These are phyloP conservation scores for Lutra lutra DNA, from an alignment of 2,797 vertebrate genomes.

Conservation along the genomic window DNA sequence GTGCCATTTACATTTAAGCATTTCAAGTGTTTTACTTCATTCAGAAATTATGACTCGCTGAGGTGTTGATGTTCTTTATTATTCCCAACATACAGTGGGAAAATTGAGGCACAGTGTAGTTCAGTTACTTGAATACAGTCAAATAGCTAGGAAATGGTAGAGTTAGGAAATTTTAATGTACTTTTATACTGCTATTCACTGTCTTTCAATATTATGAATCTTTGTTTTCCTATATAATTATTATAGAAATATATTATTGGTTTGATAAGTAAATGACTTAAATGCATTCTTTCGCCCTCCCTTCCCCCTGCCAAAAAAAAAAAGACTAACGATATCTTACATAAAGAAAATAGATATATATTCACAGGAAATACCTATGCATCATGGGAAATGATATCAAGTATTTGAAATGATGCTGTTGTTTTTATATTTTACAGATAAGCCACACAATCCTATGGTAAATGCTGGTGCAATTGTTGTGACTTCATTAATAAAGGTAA, in stretches of 20 bases:
- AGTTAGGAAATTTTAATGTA: not conserved
- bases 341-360: not conserved
- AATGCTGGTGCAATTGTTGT: constrained; percentile 98
- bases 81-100: not conserved
- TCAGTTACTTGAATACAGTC: not conserved
- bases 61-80: not conserved
- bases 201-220: not conserved
- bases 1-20: not conserved
- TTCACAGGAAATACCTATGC: not conserved
- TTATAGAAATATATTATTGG: not conserved
- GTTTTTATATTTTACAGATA: constrained; percentile 89
- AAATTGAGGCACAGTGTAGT: not conserved
- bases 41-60: not conserved
- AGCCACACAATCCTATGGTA: constrained; percentile 99
- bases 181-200: not conserved
- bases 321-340: not conserved
- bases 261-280: not conserved
- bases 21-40: not conserved
- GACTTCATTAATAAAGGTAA: constrained; percentile 99
- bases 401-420: constrained; percentile 20
- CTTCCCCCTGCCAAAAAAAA: not conserved
- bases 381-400: not conserved
- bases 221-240: not conserved
- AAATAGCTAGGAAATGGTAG: not conserved
- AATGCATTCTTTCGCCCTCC: not conserved